Conservation (phyloP, 2,888 invertebrate species). For the Exephanes ischioxanthus region DNA sequence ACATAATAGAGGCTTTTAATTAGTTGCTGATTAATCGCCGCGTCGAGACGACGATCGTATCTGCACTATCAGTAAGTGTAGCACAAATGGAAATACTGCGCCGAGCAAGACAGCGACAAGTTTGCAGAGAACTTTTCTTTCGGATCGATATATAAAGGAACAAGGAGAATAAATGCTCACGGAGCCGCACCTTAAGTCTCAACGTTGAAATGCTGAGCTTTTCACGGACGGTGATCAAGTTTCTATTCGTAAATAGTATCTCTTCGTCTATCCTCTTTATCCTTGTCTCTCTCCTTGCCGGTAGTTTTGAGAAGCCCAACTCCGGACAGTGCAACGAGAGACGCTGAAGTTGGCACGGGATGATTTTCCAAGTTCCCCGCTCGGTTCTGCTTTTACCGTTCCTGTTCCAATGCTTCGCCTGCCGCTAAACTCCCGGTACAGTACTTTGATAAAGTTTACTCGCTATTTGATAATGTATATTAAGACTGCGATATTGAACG, state of each 20-base stretch:
- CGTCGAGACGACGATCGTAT: not conserved
- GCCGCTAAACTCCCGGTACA: constrained; percentile 17
- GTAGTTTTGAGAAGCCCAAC: constrained; percentile 55
- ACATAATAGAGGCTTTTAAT: constrained; percentile 20
- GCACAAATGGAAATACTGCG: not conserved
- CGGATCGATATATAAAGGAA: constrained; percentile 32
- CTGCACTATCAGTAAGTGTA: constrained; percentile 31
- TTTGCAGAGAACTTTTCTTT: constrained; percentile 53
- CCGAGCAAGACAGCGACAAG: constrained; percentile 34
- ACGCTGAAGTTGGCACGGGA: constrained; percentile 52
- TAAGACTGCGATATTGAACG: constrained; percentile 16
- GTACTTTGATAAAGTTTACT: constrained; percentile 55
- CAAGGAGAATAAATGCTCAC: constrained; percentile 55
- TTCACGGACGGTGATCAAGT: constrained; percentile 66
- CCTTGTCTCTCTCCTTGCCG: constrained; percentile 6
- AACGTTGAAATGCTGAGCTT: constrained; percentile 59
- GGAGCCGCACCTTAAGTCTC: constrained; percentile 58
- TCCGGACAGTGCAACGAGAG: constrained; percentile 28
- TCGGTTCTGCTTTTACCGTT: constrained; percentile 16
- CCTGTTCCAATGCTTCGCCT: constrained; percentile 25
- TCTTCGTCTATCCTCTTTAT: constrained; percentile 23
- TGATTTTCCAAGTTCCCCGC: constrained; percentile 3
- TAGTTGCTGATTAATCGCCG: not conserved
- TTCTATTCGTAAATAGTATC: constrained; percentile 66
- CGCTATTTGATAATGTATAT: constrained; percentile 48